These are phyloP conservation scores for Esox lucius DNA, from an alignment of 2,797 vertebrate genomes.

Conservation along the genomic window DNA sequence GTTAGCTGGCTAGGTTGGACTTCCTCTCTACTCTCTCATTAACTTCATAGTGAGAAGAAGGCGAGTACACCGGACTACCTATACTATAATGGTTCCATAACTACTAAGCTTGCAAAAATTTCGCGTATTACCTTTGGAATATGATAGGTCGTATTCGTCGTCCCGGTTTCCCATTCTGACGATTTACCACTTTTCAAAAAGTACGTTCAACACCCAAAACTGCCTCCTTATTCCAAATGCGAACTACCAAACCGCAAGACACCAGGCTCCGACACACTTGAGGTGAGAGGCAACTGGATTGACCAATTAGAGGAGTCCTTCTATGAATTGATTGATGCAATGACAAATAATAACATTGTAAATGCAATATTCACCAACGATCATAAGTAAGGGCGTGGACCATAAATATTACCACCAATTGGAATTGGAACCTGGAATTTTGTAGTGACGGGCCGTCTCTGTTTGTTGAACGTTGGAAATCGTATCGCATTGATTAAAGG, in stretches of 20 bases:
- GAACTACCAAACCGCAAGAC: constrained; percentile 36
- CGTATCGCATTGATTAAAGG: too few relatives aligned
- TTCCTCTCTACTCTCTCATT: too few relatives aligned
- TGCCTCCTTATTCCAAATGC: constrained; percentile 4
- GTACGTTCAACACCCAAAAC: constrained; percentile 41
- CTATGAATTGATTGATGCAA: neutral
- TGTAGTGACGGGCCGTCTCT: too few relatives aligned
- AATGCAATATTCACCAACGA: constrained; percentile 25
- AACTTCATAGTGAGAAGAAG: neutral
- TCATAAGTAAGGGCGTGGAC: neutral
- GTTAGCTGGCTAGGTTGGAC: neutral
- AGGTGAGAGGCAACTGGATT: constrained; percentile 21
- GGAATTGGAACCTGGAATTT: too few relatives aligned
- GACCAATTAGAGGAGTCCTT: constrained; percentile 50
- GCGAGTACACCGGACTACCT: too few relatives aligned
- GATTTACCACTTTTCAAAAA: constrained; percentile 32
- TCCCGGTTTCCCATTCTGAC: constrained; percentile 69
- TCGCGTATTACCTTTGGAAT: constrained; percentile 68
- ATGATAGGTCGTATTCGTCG: constrained; percentile 76
- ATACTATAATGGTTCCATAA: neutral
- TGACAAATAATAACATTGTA: constrained; percentile 32
- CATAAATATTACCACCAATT: neutral
- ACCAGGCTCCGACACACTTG: constrained; percentile 46
- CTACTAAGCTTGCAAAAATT: neutral
- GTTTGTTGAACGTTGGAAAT: too few relatives aligned